Evolutionary conservation across 2,888 invertebrate species (phyloP), one percentile per base, ranked within the genome.

Genomic region (Tenthredo distinguenda): DNA sequence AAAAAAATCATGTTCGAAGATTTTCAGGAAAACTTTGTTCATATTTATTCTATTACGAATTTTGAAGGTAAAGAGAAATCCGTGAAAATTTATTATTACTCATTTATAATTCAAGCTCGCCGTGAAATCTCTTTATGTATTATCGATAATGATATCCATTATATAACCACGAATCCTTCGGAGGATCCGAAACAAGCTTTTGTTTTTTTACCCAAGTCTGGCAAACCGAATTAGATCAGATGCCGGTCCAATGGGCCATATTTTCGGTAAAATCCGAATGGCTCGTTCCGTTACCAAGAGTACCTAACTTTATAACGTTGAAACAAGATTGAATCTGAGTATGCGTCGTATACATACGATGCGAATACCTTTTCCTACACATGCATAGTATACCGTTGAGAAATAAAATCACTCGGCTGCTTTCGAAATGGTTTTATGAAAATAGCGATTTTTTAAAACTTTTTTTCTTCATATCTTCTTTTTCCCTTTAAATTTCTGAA

Each of bases 101-200:
- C 43, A 74, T 74, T 12, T n/a, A 34, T 68, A 68, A 68, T 31
- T 68, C 68, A 34, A 74, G 4, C 21, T 43, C 43, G 43, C 9
- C 26, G 43, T 43, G 12, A 43, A 74, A 43, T 43, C 15, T 74
- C 72, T 40, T 40, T 43, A 74, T 40, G 68, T 68, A 18, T 68
- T 68, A 18, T 34, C 68, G 7, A 68, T 68, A 34, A 68, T 34
- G 68, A 18, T 31, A 68, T 68, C 68, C 31, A 34, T 68, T 34
- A 31, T 68, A 34, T 18, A 68, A 18, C 15, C 34, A 15, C 31
- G 68, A 68, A 6, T 34, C 68, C 68, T 18, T 68, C 34, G 1
- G 31, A 18, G 68, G 2, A 74, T 74, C n/a, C 72, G 72, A 43
- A 74, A 40, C 43, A 21, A n/a, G 72, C 72, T 26, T 74, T 74